Evolutionary conservation across 2,797 vertebrate genomes (phyloP), one percentile per base, ranked within the genome.

Genomic region (Denticeps clupeoides): DNA sequence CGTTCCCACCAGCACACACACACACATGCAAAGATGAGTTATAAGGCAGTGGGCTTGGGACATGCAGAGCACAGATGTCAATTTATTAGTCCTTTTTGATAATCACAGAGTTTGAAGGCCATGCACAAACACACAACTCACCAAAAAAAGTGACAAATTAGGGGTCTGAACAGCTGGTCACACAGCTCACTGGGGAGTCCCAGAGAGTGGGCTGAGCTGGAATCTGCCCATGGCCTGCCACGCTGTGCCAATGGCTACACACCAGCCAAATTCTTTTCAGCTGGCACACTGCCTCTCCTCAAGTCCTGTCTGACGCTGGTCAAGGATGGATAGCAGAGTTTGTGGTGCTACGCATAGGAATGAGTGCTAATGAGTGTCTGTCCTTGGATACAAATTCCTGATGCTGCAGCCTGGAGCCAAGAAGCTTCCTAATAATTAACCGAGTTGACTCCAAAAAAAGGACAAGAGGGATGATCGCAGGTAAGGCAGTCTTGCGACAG

Each of bases 151-250:
- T 55, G 53, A 62, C 53, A 67, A 53, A 54, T 60, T 53, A 62
- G 61, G 61, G 58, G 54, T 42, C 54, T 43, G 49, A 71, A 68
- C 70, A 77, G 72, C 72, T 76, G 72, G 58, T 71, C 59, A 51
- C 62, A 63, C 59, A 64, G 65, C 59, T 58, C 49, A 41, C 42
- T 62, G 58, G 58, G 62, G n/a, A n/a, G n/a, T 69, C 69, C 58
- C 54, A 66, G 65, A 52, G 45, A 59, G 71, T 49, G 63, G 62
- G 60, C 58, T 59, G 60, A 57, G 51, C 48, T 58, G 59, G 67
- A 54, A 54, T 38, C 53, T 26, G 51, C 54, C 38, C 56, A n/a
- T n/a, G n/a, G n/a, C n/a, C n/a, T n/a, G n/a, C n/a, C n/a, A n/a
- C n/a, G 22, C 54, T 40, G 59, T 58, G 58, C 64, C 57, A 69